phyloP scores from a whole-genome alignment of 2,113 vertebrate genomes.

The Menura novaehollandiae region DNA sequence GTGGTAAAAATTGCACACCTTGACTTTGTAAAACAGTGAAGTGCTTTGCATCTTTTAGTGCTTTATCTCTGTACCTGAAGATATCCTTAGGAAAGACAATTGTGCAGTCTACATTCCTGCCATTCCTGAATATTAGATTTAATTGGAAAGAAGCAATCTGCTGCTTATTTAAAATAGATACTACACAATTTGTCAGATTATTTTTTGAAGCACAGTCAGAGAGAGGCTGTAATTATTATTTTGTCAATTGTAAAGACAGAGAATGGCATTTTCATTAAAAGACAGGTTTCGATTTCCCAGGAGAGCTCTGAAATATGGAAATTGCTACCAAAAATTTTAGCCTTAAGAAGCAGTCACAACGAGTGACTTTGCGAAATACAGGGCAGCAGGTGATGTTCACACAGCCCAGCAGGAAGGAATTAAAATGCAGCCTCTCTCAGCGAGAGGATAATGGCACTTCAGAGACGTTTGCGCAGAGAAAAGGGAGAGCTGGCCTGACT shows the following conservation, averaged over 20 bases:
- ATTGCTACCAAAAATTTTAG: background rate
- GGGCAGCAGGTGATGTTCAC: background rate
- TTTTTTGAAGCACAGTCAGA: background rate
- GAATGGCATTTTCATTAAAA: background rate
- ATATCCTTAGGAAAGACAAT: background rate
- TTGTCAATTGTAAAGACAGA: background rate
- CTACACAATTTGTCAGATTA: background rate
- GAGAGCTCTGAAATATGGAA: background rate
- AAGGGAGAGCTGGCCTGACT: background rate
- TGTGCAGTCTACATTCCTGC: background rate
- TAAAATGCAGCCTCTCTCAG: background rate
- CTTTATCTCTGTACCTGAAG: background rate
- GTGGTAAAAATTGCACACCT: background rate
- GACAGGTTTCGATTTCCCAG: background rate
- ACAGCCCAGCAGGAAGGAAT: background rate
- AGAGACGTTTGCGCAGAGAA: background rate
- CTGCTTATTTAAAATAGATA: background rate
- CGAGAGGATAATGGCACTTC: background rate
- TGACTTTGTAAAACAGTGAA: background rate
- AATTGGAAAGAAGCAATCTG: background rate
- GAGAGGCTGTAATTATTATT: background rate
- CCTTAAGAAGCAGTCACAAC: background rate
- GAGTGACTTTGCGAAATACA: background rate
- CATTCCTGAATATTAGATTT: background rate
- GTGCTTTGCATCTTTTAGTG: background rate